These are phyloP conservation scores for Litocranius walleri DNA, from an alignment of 2,113 vertebrate genomes.

Conservation along the genomic window DNA sequence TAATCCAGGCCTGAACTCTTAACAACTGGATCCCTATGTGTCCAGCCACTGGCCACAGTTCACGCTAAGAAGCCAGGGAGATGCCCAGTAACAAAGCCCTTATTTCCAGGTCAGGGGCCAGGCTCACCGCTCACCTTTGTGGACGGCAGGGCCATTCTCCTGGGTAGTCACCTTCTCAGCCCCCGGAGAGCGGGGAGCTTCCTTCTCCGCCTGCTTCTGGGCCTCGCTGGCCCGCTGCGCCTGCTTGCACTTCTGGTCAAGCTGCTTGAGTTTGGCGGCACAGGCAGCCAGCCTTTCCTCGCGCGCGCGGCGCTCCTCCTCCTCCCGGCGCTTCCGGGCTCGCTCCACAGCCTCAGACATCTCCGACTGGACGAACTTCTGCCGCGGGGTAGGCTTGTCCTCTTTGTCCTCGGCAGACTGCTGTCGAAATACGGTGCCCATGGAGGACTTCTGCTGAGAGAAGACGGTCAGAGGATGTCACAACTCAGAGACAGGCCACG, in stretches of 20 bases:
- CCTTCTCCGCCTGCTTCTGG: constrained; percentile 80
- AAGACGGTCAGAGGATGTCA: background rate
- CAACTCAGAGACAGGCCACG: background rate
- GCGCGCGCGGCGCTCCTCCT: constrained; percentile 92
- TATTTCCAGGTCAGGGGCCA: rapidly evolving
- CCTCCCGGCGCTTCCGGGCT: constrained; percentile 91
- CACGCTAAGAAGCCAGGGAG: background rate
- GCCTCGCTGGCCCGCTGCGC: constrained; percentile 82
- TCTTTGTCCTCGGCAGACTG: constrained; percentile 88
- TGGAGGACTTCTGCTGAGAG: constrained; percentile 78
- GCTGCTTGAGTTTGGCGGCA: constrained; percentile 95
- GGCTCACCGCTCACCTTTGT: constrained; percentile 82
- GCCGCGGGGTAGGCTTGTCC: constrained; percentile 87
- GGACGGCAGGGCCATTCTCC: constrained; percentile 83
- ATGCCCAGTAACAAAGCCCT: rapidly evolving
- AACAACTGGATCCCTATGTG: background rate
- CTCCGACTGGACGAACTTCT: constrained; percentile 92
- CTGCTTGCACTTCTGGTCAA: constrained; percentile 94
- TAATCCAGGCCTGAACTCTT: background rate
- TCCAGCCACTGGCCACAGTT: rapidly evolving
- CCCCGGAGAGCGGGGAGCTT: constrained; percentile 80
- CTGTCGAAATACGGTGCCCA: constrained; percentile 75
- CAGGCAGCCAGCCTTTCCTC: constrained; percentile 96
- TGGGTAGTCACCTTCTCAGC: constrained; percentile 79
- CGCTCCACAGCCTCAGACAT: constrained; percentile 95